phyloP scores from a whole-genome alignment of 1,140 invertebrate species.

The Galleria mellonella region DNA sequence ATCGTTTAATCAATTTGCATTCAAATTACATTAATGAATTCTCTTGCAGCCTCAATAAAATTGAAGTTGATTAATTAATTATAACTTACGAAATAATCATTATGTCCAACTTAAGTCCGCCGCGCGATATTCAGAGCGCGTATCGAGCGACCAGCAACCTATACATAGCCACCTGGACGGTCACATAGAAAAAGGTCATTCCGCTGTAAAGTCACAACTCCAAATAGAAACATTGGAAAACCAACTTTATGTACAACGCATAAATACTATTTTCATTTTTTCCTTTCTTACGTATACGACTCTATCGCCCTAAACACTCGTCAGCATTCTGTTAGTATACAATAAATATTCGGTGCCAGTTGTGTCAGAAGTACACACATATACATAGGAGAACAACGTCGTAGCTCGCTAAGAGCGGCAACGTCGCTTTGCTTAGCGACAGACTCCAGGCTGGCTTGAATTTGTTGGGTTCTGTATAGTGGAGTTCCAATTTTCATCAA shows the following conservation, averaged over 20 bases:
- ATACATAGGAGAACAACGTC: slow-evolving; percentile 60
- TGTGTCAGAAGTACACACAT: slow-evolving; percentile 65
- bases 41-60: no score
- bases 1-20: no score
- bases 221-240: slow-evolving; percentile 15
- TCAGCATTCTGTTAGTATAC: slow-evolving; percentile 72
- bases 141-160: slow-evolving; percentile 57
- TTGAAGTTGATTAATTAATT: slow-evolving; percentile 28
- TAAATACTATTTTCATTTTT: slow-evolving; percentile 36
- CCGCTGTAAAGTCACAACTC: slow-evolving; percentile 33
- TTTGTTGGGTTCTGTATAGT: slow-evolving; percentile 27
- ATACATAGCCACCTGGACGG: slow-evolving; percentile 73
- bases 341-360: slow-evolving; percentile 73
- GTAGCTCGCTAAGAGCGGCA: slow-evolving; percentile 55
- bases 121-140: slow-evolving; percentile 35
- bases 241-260: slow-evolving; percentile 26
- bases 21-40: no score
- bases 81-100: slow-evolving; percentile 33
- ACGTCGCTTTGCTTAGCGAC: slow-evolving; percentile 48
- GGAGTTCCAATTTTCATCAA: slow-evolving; percentile 29
- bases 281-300: slow-evolving; percentile 35
- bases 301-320: slow-evolving; percentile 55
- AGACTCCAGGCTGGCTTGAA: slow-evolving; percentile 59
- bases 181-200: slow-evolving; percentile 63
- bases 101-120: slow-evolving; percentile 48